Evolutionary conservation across 1,140 invertebrate genomes (phyloP).

Genomic region (Leptinotarsa lineolata): DNA sequence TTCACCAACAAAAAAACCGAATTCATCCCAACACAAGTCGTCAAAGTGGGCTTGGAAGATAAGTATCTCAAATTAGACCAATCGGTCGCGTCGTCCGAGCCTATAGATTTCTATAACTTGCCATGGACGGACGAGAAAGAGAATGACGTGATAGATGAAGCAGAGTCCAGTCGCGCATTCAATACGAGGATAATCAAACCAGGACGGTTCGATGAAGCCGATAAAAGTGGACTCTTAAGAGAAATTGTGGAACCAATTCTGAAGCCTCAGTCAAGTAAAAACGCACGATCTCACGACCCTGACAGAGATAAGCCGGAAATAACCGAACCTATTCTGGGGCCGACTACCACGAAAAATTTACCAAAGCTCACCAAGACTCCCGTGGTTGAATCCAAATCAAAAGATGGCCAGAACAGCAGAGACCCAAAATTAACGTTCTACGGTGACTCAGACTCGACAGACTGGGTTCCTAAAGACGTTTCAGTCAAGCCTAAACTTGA

Average conservation of each 20-base stretch:
- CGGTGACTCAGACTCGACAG: conserved; percentile 1
- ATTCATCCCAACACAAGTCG: conserved; percentile 54
- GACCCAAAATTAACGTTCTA: not conserved
- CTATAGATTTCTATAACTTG: conserved; percentile 56
- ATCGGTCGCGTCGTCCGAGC: conserved; percentile 53
- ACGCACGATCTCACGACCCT: conserved; percentile 58
- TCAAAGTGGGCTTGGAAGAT: conserved; percentile 50
- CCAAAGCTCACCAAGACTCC: not conserved
- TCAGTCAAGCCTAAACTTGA: conserved; percentile 29
- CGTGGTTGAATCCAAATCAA: not conserved
- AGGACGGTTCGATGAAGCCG: conserved; percentile 47
- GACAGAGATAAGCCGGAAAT: conserved; percentile 64
- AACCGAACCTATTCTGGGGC: conserved; percentile 71
- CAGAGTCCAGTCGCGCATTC: conserved; percentile 65
- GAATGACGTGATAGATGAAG: conserved; percentile 59
- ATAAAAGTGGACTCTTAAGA: conserved; percentile 28
- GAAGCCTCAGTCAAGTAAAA: conserved; percentile 57
- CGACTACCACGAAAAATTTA: conserved; percentile 60
- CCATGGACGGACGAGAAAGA: conserved; percentile 60
- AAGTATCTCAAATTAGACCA: conserved; percentile 33
- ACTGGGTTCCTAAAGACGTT: conserved; percentile 43
- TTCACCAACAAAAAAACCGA: conserved; percentile 25
- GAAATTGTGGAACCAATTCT: conserved; percentile 61
- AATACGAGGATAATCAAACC: conserved; percentile 59
- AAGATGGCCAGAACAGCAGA: not conserved